Evolutionary conservation across 2,797 vertebrate species (phyloP), one percentile per base, ranked within the genome.

Genomic region (Coregonus ussuriensis): DNA sequence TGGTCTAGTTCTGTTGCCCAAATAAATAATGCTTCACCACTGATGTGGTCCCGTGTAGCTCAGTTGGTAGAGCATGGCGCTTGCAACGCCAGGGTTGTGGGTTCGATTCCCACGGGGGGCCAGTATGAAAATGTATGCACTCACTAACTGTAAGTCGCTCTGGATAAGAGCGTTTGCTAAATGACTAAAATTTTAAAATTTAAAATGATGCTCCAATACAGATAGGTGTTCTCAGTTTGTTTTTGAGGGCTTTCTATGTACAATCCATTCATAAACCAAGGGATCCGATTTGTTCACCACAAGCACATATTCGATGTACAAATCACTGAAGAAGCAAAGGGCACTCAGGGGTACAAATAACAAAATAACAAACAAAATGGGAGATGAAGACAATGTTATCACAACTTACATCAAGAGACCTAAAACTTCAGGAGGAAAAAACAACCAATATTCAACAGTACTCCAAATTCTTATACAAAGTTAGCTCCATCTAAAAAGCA

Each of bases 401-500:
- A 63, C 56, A n/a, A 21, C 3, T 66, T 66, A 71, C 47, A 78
- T 47, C 86, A 90, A 94, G 91, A 93, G 86, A 83, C 87, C 92
- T 3, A 47, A 47, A 86, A 91, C 86, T 79, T 91, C 71, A 91
- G 86, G 85, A 13, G 89, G 91, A 91, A 94, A 90, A 90, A 87
- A 90, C 92, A 94, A 93, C 93, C 94, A 92, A 91, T 91, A 84
- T 91, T 91, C 91, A 93, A 63, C 59, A 63, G 93, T 93, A 93
- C 90, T 94, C 91, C 92, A 89, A 92, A 90, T 93, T 95, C 94
- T 93, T 94, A 96, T 94, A 94, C 94, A 94, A 95, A 94, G 91
- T 93, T 90, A 96, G 94, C 93, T 93, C 91, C 88, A 95, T 94
- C 94, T 94, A 96, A 95, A 94, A 94, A 95, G 93, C 94, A 95